phyloP scores from a whole-genome alignment of 1,140 invertebrate genomes.

The Aethina tumida region DNA sequence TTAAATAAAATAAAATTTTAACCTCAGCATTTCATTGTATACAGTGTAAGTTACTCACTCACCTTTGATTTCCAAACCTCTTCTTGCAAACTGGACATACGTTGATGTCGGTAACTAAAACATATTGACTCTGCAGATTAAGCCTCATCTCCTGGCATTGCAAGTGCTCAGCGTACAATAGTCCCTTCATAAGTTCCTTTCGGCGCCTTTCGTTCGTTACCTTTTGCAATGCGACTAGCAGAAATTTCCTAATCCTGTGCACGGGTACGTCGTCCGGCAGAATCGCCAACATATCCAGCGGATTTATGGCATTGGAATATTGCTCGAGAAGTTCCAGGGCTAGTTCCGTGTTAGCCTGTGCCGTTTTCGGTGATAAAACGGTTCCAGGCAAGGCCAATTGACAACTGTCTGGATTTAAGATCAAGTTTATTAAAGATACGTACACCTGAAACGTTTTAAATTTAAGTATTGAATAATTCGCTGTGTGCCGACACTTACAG shows the following conservation, averaged over 20 bases:
- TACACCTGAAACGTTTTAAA: conserved; percentile 48
- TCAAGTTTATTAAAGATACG: conserved; percentile 50
- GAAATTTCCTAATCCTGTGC: conserved; percentile 60
- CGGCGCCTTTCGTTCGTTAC: conserved; percentile 59
- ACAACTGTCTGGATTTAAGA: conserved; percentile 49
- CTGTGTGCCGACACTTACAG: conserved; percentile 18
- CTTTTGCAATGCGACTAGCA: conserved; percentile 66
- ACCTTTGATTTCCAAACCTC: conserved; percentile 82
- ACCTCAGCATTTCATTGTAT: too few species aligned
- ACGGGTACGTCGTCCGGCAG: conserved; percentile 69
- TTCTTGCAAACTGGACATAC: conserved; percentile 88
- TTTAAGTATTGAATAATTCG: background rate
- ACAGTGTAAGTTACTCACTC: too few species aligned
- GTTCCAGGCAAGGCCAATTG: conserved; percentile 38
- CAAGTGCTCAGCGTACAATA: conserved; percentile 73
- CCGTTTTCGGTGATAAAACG: conserved; percentile 45
- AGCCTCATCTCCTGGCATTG: conserved; percentile 72
- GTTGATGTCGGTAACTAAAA: conserved; percentile 76
- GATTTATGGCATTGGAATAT: conserved; percentile 73
- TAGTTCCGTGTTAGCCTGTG: conserved; percentile 61
- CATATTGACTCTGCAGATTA: conserved; percentile 67
- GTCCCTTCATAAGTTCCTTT: conserved; percentile 67
- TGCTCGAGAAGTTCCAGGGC: conserved; percentile 71
- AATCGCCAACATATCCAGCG: conserved; percentile 57
- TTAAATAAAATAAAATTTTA: too few species aligned